Percentiles rank a stretch among this genome's conserved stretches.
Evolutionary conservation across 2,113 vertebrate genomes (phyloP).

Genomic region (Platichthys stellatus): DNA sequence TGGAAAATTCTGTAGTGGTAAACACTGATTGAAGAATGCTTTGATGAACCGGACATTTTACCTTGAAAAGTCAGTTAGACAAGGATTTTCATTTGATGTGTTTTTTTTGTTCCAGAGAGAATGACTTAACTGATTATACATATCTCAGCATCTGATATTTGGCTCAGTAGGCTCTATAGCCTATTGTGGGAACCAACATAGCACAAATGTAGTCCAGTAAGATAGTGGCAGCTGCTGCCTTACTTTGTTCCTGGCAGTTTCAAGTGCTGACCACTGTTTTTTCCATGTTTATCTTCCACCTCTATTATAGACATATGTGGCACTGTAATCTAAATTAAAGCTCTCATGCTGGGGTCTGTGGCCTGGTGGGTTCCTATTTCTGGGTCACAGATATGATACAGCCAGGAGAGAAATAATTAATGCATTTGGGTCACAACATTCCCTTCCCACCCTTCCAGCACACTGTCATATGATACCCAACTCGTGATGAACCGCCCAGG

Average conservation of each 20-base stretch:
- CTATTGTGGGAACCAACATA: not conserved
- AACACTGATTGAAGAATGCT: not conserved
- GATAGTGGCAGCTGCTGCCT: not conserved
- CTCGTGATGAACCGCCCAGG: conserved; percentile 50
- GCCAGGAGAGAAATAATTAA: conserved; percentile 31
- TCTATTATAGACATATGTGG: not conserved
- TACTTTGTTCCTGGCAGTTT: not conserved
- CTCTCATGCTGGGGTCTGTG: conserved; percentile 1
- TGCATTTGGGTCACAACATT: conserved; percentile 72
- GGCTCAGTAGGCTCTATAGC: not conserved
- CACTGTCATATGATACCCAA: conserved; percentile 63
- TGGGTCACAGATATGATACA: conserved; percentile 43
- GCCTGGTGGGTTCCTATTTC: conserved; percentile 43
- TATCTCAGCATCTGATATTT: not conserved
- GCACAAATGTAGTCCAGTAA: not conserved
- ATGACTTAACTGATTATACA: not conserved
- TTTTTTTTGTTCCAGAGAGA: not conserved
- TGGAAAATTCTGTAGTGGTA: not conserved
- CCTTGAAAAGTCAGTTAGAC: not conserved
- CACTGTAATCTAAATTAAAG: conserved; percentile 18
- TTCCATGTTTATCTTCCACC: conserved; percentile 3
- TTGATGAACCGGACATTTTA: not conserved
- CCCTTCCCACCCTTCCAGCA: conserved; percentile 31
- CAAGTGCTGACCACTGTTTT: not conserved
- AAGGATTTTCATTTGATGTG: not conserved